Conservation (phyloP, 2,113 vertebrate genomes). For the Rostratula benghalensis region DNA sequence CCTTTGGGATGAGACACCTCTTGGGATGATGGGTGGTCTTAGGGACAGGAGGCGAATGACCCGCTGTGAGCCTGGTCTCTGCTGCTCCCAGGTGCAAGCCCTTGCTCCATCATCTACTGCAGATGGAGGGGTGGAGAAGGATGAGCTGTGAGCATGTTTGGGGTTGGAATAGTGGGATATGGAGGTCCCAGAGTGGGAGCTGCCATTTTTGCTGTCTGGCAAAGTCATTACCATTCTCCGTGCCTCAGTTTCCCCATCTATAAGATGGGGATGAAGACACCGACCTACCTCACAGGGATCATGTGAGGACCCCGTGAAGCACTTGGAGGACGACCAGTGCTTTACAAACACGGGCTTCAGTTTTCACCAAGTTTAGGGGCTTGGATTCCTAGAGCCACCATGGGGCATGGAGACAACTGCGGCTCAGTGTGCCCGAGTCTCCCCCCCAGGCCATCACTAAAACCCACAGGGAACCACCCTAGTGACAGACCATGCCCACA, state of each 20-base stretch:
- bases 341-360: background rate
- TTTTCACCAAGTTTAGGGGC: background rate
- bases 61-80: background rate
- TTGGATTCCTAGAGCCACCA: fast-evolving
- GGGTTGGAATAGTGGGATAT: background rate
- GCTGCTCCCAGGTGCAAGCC: background rate
- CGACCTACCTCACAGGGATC: constrained; percentile 12
- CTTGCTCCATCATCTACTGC: background rate
- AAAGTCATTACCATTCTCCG: background rate
- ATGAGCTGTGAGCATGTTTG: background rate
- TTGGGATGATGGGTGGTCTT: background rate
- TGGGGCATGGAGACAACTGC: fast-evolving
- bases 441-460: background rate
- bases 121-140: background rate
- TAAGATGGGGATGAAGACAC: background rate
- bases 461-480: background rate
- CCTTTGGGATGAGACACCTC: background rate
- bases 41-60: background rate
- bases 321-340: background rate
- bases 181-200: background rate
- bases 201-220: background rate
- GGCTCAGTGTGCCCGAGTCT: background rate
- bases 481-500: background rate
- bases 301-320: background rate
- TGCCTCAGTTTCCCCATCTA: constrained; percentile 42